phyloP scores from a whole-genome alignment of 2,113 vertebrate genomes.

The Ophiodon elongatus region DNA sequence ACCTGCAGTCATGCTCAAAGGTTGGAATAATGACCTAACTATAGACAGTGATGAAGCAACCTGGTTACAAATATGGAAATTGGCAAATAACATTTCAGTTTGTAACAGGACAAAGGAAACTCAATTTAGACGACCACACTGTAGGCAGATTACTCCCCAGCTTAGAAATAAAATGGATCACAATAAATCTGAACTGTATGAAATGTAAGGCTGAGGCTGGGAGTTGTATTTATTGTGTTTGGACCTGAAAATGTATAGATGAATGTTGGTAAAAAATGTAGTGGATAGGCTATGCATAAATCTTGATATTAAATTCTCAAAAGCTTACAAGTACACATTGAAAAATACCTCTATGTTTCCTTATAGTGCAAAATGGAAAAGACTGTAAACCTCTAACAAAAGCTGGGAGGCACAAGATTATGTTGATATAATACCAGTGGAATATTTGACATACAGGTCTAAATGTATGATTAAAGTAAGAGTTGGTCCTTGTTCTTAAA shows the following conservation, averaged over 20 bases:
- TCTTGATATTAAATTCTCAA: not conserved
- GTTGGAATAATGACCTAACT: not conserved
- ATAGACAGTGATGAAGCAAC: not conserved
- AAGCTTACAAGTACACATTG: not conserved
- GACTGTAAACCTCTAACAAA: not conserved
- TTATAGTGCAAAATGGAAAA: not conserved
- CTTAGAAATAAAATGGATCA: not conserved
- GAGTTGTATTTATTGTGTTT: not conserved
- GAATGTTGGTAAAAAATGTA: not conserved
- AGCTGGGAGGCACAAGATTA: not conserved
- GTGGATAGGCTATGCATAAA: not conserved
- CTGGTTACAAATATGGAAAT: not conserved
- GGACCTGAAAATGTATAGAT: not conserved
- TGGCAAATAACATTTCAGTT: not conserved
- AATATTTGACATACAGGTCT: not conserved
- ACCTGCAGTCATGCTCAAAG: not conserved
- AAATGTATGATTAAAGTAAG: not conserved
- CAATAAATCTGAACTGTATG: not conserved
- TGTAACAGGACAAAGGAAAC: not conserved
- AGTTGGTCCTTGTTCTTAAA: not conserved
- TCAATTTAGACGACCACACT: not conserved
- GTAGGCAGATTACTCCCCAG: not conserved
- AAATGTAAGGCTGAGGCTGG: not conserved
- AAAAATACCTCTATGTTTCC: not conserved
- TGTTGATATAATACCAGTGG: not conserved